Evolutionary conservation across 2,888 invertebrate genomes (phyloP), one percentile per base, ranked within the genome.

Genomic region (Tetramorium bicarinatum): DNA sequence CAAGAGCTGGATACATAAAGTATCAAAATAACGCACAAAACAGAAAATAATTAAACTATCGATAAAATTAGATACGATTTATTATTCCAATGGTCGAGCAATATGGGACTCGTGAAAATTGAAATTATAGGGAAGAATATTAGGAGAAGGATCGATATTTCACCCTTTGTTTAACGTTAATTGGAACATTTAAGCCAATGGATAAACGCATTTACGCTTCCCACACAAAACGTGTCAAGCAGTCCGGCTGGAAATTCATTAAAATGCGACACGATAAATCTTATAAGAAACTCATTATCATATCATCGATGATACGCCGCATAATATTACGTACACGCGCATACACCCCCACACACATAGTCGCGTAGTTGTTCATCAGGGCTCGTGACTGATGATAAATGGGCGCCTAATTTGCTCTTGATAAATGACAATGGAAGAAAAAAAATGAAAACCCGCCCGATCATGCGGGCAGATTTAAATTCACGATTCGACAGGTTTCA

Each of bases 321-420:
- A 77, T 83, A 77, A 83, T 88, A 81, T 86, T 82, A 76, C 69
- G 71, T 82, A 47, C 56, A 82, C 38, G 49, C 64, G 38, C 38
- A 49, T 34, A 34, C 29, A 34, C 29, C 29, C 29, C 4, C 29
- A 0, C 49, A 59, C 66, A 34, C 47, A 47, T 3, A 69, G 69
- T 29, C 76, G 79, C 61, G 52, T 66, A 74, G 72, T 87, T 67
- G 79, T 88, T 88, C 84, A 87, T 87, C 82, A 69, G 72, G 6
- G 11, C 9, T 7, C 4, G 54, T 11, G 56, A 8, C 52, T 54
- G 77, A 66, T 87, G 87, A 88, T 88, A 87, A 88, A 88, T 80
- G 87, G 67, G 18, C 52, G 84, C 79, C 74, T 88, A 88, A 88
- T 88, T 67, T 80, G 80, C 62, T 21, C 84, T 75, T 87, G 89